phyloP scores from a whole-genome alignment of 1,140 invertebrate genomes.

The Drosophila pandora region DNA sequence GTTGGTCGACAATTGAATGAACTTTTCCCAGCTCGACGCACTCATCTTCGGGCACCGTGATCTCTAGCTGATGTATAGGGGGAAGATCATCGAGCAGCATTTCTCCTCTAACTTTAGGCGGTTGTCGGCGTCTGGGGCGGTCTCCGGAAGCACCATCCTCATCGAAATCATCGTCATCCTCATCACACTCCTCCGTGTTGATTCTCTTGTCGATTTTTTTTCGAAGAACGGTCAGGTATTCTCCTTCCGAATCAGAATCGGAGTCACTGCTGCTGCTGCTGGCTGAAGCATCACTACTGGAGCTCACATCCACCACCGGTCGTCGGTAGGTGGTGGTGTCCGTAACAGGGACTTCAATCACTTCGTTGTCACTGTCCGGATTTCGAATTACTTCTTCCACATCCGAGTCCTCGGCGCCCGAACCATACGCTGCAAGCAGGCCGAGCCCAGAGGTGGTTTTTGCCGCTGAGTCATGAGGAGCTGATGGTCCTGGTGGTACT shows the following conservation, averaged over 20 bases:
- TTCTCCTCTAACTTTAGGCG: slow-evolving; percentile 71
- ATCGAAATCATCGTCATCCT: slow-evolving; percentile 70
- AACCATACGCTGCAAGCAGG: slow-evolving; percentile 68
- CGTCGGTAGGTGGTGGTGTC: slow-evolving; percentile 28
- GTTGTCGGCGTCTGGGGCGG: slow-evolving; percentile 44
- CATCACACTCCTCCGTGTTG: slow-evolving; percentile 66
- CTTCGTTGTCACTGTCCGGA: slow-evolving; percentile 53
- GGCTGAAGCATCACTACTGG: slow-evolving; percentile 44
- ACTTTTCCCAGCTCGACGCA: slow-evolving; percentile 90
- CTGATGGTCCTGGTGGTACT: slow-evolving; percentile 10
- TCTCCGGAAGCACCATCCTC: slow-evolving; percentile 38
- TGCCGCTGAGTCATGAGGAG: neutral
- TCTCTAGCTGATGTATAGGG: slow-evolving; percentile 92
- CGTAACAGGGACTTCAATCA: slow-evolving; percentile 64
- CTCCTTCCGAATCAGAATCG: slow-evolving; percentile 63
- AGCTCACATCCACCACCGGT: slow-evolving; percentile 54
- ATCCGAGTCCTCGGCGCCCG: slow-evolving; percentile 62
- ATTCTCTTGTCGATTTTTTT: slow-evolving; percentile 72
- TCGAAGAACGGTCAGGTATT: slow-evolving; percentile 64
- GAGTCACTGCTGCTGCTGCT: slow-evolving; percentile 55
- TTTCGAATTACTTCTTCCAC: slow-evolving; percentile 6
- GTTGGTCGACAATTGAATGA: slow-evolving; percentile 88
- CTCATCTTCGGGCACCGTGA: slow-evolving; percentile 90
- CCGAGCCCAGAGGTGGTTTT: slow-evolving; percentile 41
- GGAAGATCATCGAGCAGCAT: slow-evolving; percentile 88